Evolutionary conservation across 2,888 invertebrate genomes (phyloP), one percentile per base, ranked within the genome.

Genomic region (Dasypogon diadema): DNA sequence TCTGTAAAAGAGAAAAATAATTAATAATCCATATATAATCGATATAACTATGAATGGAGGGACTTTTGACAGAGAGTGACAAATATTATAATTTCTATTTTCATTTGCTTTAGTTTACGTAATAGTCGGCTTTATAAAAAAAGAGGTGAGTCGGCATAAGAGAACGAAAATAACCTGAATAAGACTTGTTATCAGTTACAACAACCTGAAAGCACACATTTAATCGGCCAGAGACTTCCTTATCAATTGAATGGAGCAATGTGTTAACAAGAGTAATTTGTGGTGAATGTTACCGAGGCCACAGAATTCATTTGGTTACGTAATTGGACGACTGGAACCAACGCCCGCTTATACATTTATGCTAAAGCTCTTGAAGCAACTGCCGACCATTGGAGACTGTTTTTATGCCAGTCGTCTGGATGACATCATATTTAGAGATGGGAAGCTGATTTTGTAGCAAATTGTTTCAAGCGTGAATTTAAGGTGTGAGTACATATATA

Each of bases 1-100:
- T 55, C 76, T 76, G 73, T 54, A 76, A 76, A 12, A 26, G 55
- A 60, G 72, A 63, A 54, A 26, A 58, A 24, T n/a, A n/a, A n/a
- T n/a, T n/a, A n/a, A n/a, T n/a, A n/a, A n/a, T n/a, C n/a, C n/a
- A n/a, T n/a, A n/a, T n/a, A n/a, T n/a, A n/a, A n/a, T n/a, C n/a
- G n/a, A n/a, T n/a, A n/a, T n/a, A n/a, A n/a, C n/a, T n/a, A n/a
- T n/a, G n/a, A n/a, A n/a, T n/a, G n/a, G n/a, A n/a, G n/a, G n/a
- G n/a, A n/a, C n/a, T n/a, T n/a, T n/a, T n/a, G n/a, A n/a, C n/a
- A n/a, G n/a, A n/a, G n/a, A n/a, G n/a, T n/a, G n/a, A n/a, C n/a
- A n/a, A n/a, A n/a, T n/a, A n/a, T n/a, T n/a, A n/a, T n/a, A n/a
- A n/a, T n/a, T n/a, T n/a, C n/a, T n/a, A n/a, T n/a, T n/a, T n/a